These are phyloP conservation scores for Cataglyphis altisquamis DNA, from an alignment of 2,888 invertebrate genomes.

Conservation along the genomic window DNA sequence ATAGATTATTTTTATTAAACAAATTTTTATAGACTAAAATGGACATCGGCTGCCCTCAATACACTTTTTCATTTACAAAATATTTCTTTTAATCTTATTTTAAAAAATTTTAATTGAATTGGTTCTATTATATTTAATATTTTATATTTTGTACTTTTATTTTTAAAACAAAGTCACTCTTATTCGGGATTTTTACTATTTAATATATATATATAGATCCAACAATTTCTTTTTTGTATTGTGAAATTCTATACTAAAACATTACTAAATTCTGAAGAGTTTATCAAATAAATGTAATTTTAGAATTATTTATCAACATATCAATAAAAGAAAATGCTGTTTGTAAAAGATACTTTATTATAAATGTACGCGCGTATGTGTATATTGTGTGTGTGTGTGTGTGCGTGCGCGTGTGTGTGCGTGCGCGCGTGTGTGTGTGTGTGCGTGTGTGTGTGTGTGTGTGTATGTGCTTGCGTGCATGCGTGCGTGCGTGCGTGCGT, in stretches of 20 bases:
- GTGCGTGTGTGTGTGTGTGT: constrained; percentile 38
- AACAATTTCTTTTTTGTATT: not conserved
- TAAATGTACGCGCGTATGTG: constrained; percentile 30
- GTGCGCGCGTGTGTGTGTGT: constrained; percentile 39
- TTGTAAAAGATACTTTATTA: not conserved
- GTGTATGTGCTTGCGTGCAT: constrained; percentile 37
- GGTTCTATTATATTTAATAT: not conserved
- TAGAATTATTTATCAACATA: not conserved
- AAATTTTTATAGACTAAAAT: not conserved
- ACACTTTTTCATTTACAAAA: not conserved
- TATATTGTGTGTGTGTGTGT: not conserved
- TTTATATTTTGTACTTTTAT: not conserved
- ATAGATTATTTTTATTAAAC: not conserved
- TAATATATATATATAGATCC: too few relatives aligned
- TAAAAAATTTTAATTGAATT: not conserved
- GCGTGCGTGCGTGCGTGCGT: constrained; percentile 29
- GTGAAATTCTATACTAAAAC: not conserved
- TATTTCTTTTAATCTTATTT: not conserved
- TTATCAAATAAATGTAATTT: not conserved
- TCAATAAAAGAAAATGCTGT: constrained; percentile 7
- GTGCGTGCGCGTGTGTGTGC: constrained; percentile 45
- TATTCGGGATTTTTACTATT: too few relatives aligned
- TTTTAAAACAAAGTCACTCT: too few relatives aligned
- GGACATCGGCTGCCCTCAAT: not conserved
- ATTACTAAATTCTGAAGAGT: not conserved